Base-by-base conservation (phyloP, 1,140 invertebrate species). In the Drosophila rufa region DNA sequence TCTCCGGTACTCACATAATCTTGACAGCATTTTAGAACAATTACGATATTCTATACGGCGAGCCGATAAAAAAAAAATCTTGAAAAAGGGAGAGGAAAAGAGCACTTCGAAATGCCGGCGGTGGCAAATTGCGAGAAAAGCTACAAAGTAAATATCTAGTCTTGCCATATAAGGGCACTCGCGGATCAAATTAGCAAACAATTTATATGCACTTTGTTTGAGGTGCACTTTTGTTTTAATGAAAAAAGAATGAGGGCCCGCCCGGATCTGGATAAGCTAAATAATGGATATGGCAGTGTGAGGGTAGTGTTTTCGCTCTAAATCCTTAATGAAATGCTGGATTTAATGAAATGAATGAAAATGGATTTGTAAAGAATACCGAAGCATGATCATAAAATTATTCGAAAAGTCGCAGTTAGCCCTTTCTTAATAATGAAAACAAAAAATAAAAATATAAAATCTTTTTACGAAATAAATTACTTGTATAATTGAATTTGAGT, bases 171-270 rank as follows among this genome's bases (percentile, higher is more conserved):
- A 73, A 73, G 59, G 56, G 47, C 22, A 53, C 25, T 74, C 38
- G 50, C 14, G 60, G 61, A 75, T 76, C 60, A 71, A 76, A 76
- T 76, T 76, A 75, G 73, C 48, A 76, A 75, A 51, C 60, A 75
- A 76, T 76, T 75, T 76, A 73, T 73, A 73, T 73, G 51, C 51
- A 71, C 66, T 73, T 70, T 57, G 66, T 71, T 48, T 19, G 43
- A 65, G 25, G 51, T 42, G 36, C 42, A 53, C 51, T 53, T 57
- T 40, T 30, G 40, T 45, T 51, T 27, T 62, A 14, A 22, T 47
- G 33, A 11, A 33, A n/a, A 56, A 42, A 40, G 25, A 36, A 42
- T 5, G 19, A n/a, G 36, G 36, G 36, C 7, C 40, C 36, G 33
- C 11, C 40, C 36, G 25, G 30, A 47, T 47, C 56, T 38, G 42